Base-by-base conservation (phyloP, 1,140 invertebrate species). In the Leptopilina boulardi region DNA sequence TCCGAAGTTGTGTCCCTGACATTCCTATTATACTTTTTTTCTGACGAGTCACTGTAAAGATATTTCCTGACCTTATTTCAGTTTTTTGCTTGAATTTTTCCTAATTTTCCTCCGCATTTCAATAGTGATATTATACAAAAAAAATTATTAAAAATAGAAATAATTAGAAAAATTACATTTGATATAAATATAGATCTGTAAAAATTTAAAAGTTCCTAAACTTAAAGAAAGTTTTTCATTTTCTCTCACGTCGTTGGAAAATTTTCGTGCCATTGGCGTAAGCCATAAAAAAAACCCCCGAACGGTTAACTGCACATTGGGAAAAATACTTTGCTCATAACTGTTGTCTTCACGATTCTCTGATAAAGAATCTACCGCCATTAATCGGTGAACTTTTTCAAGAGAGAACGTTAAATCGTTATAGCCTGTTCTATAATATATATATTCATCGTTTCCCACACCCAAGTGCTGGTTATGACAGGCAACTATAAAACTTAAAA, bases 21-120 rank as follows among this genome's bases (percentile, higher is more conserved):
- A 86, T 80, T 86, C 85, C 79, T 85, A 86, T 81, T 51, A 51
- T 51, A 51, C 47, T 51, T 51, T 84, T 86, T 76, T 59, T 51
- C 44, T n/a, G 23, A 66, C 23, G 23, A 66, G 21, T 2, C 21
- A 1, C 19, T 56, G 56, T 38, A 38, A 23, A 66, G 15, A 66
- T 66, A 30, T 30, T 66, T 66, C 56, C 26, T 26, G 26, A 5
- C 21, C 21, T 8, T 13, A 59, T 59, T 59, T 26, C 21, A 0
- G 19, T 59, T 21, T 19, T 19, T 54, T 9, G n/a, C 8, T n/a
- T 19, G 5, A 18, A 5, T 6, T 54, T 19, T 19, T 1, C 51
- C n/a, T 6, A 54, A 54, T 54, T 19, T 19, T 9, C 10, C n/a
- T 9, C 6, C 19, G 10, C 0, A 18, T 19, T 54, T 15, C 51